Conservation (phyloP, 2,797 vertebrate species). For the Sebastes aleutianus region DNA sequence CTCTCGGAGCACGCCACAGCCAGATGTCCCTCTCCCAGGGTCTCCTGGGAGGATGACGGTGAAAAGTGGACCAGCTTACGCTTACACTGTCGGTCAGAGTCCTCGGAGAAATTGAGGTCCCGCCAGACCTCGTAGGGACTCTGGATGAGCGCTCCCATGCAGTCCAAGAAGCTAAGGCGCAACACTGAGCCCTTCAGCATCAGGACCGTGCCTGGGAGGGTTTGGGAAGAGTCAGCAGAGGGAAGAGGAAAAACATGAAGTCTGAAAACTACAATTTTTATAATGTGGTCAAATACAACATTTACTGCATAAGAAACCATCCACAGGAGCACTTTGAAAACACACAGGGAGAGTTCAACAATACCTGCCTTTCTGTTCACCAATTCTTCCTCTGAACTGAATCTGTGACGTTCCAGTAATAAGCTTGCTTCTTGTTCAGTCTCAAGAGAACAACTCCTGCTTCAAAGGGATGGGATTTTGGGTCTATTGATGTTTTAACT, state of each 20-base stretch:
- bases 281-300: background rate
- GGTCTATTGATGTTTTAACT: conserved; percentile 18
- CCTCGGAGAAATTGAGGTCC: conserved; percentile 87
- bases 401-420: conserved; percentile 36
- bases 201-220: conserved; percentile 85
- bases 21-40: conserved; percentile 90
- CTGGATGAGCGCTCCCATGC: conserved; percentile 85
- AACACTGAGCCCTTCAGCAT: conserved; percentile 94
- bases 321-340: background rate
- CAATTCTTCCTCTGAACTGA: background rate
- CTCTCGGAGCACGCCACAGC: conserved; percentile 95
- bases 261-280: background rate
- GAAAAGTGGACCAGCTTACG: conserved; percentile 93
- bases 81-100: conserved; percentile 87
- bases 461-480: conserved; percentile 28
- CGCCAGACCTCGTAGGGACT: conserved; percentile 93
- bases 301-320: background rate
- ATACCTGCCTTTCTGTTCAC: background rate
- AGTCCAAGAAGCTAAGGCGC: conserved; percentile 91
- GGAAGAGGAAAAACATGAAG: background rate
- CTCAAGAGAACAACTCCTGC: conserved; percentile 35
- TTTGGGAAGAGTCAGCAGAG: background rate
- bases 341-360: background rate
- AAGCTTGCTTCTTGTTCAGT: conserved; percentile 4
- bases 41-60: conserved; percentile 90